Base-by-base conservation (phyloP, 1,140 invertebrate species). In the Drosophila prosaltans region DNA sequence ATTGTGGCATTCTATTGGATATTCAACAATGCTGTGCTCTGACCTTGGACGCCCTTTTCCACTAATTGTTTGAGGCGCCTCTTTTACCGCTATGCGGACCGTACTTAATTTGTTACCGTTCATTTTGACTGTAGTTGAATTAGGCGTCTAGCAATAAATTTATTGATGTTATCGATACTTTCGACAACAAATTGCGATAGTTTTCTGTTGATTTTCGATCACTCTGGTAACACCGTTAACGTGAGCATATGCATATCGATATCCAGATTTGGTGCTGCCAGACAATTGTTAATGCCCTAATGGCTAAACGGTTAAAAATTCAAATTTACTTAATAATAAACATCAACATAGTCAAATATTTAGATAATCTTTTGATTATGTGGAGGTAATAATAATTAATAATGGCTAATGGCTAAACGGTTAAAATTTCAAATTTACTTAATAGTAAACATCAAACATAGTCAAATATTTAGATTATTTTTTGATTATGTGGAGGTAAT, bases 81-180 rank as follows among this genome's bases (percentile, higher is more conserved):
- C 57, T 6, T 39, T 59, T 3, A 59, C 32, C 21, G 57, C 57
- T 59, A 59, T 59, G 7, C 57, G 32, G 16, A 59, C 64, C 30
- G 71, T 36, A 55, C 73, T 65, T 60, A 43, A 41, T 57, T 74
- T 63, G 55, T 65, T 74, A 10, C 7, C 55, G 73, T 28, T 72
- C 73, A 74, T 77, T 69, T 60, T 45, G 9, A 36, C 32, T 36
- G 32, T 36, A 51, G 24, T 51, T 51, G 3, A 48, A 48, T 40
- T 40, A 11, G 10, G 39, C 39, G 10, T 40, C 10, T 11, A 40
- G 10, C 10, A 11, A 5, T 40, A 40, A 40, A 36, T 36, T 36
- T 36, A 36, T 36, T 5, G 32, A 36, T 36, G 7, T 9, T 16
- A 48, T 48, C 21, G 7, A 21, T 48, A 48, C 6, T 24, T 8